Evolutionary conservation across 2,113 vertebrate species (phyloP).

Genomic region (Saccopteryx bilineata): DNA sequence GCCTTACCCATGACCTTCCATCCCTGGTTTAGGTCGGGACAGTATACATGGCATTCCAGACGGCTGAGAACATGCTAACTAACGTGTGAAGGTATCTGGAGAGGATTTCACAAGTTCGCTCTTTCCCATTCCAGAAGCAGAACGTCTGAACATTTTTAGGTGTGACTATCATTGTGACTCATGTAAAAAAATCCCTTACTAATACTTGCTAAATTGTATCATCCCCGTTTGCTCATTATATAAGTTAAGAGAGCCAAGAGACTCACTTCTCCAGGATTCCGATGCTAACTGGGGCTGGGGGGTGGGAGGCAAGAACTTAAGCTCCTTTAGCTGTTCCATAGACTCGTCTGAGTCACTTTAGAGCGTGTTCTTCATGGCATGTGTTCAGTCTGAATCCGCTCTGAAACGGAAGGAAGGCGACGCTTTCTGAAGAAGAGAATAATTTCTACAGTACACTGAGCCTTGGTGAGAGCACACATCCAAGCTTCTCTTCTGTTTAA

Average conservation of each 20-base stretch:
- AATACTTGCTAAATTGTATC: conserved; percentile 4
- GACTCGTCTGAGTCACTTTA: neutral
- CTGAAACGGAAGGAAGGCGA: neutral
- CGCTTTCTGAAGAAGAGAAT: conserved; percentile 31
- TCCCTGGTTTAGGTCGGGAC: neutral
- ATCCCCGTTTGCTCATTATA: neutral
- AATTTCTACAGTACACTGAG: neutral
- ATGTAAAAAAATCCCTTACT: neutral
- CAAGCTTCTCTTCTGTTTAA: neutral
- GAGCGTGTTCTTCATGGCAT: neutral
- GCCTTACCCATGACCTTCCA: conserved; percentile 26
- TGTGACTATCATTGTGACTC: conserved; percentile 63
- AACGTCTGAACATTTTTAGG: conserved; percentile 23
- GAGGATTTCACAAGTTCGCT: conserved; percentile 22
- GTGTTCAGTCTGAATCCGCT: neutral
- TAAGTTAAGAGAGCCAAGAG: neutral
- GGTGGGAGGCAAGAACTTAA: neutral
- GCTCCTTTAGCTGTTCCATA: neutral
- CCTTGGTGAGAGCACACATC: neutral
- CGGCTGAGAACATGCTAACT: conserved; percentile 44
- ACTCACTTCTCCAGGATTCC: neutral
- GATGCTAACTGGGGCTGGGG: neutral
- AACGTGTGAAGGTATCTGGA: neutral
- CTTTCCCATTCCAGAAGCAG: neutral
- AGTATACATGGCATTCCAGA: conserved; percentile 66